Percentiles rank a stretch among this genome's conserved stretches.
Conservation (phyloP, 2,888 invertebrate species). For the Ormyrus rosae region DNA sequence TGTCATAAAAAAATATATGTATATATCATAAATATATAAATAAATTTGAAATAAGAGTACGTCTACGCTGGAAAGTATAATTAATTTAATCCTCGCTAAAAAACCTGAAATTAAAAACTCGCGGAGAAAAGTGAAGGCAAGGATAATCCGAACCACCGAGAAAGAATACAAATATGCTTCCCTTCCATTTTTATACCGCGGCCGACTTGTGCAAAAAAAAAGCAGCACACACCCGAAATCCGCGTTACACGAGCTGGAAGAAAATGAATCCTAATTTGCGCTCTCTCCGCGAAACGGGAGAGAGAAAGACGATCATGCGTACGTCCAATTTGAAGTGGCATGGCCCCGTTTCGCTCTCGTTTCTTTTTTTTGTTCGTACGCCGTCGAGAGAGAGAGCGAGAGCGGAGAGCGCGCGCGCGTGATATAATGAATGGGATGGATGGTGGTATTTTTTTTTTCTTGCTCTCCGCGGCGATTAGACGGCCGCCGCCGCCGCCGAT, state of each 20-base stretch:
- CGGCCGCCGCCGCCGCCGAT: constrained; percentile 7
- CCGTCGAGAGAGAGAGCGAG: too few relatives aligned
- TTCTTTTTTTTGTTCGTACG: neutral
- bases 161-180: constrained; percentile 11
- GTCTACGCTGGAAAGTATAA: too few relatives aligned
- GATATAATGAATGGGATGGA: constrained; percentile 49
- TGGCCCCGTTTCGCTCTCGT: constrained; percentile 25
- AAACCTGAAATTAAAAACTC: too few relatives aligned
- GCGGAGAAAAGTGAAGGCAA: too few relatives aligned
- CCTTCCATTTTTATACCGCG: constrained; percentile 11
- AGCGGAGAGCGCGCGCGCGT: constrained; percentile 3
- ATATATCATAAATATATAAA: too few relatives aligned
- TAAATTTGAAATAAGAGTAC: too few relatives aligned
- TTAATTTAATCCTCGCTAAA: too few relatives aligned
- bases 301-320: neutral
- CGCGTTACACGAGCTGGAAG: constrained; percentile 20
- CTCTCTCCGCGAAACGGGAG: neutral
- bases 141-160: neutral
- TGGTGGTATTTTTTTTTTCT: constrained; percentile 7
- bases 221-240: constrained; percentile 10
- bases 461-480: constrained; percentile 6
- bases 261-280: constrained; percentile 45
- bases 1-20: too few relatives aligned
- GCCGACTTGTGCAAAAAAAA: neutral
- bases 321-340: constrained; percentile 34